Conservation (phyloP, 1,140 invertebrate genomes). For the Drosophila pallidifrons region DNA sequence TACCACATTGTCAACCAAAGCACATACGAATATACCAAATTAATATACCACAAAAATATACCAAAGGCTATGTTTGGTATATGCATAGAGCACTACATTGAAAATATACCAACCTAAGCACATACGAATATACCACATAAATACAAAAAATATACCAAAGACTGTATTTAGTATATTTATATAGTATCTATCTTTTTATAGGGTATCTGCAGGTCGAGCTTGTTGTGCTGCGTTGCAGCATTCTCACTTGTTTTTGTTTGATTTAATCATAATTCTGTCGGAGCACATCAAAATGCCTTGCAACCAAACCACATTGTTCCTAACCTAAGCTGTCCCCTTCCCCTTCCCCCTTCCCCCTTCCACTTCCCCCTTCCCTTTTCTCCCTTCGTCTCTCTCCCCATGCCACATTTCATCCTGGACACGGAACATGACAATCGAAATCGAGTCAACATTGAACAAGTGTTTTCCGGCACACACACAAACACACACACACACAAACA, state of each 20-base stretch:
- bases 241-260: conserved; percentile 40
- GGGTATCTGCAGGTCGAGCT: not conserved
- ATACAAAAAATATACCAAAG: too few relatives aligned
- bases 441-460: conserved; percentile 43
- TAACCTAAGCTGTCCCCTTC: not conserved
- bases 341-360: not conserved
- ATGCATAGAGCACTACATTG: too few relatives aligned
- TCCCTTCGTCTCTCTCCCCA: not conserved
- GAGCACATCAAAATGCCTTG: conserved; percentile 29
- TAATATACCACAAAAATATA: too few relatives aligned
- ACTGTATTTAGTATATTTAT: too few relatives aligned
- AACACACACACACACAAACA: not conserved
- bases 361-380: not conserved
- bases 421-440: conserved; percentile 43
- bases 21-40: too few relatives aligned
- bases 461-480: conserved; percentile 35
- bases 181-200: not conserved
- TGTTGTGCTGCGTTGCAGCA: not conserved
- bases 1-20: too few relatives aligned
- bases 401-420: not conserved
- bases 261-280: conserved; percentile 58
- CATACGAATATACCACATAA: too few relatives aligned
- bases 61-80: too few relatives aligned
- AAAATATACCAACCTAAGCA: too few relatives aligned
- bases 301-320: conserved; percentile 13